phyloP scores from a whole-genome alignment of 2,113 vertebrate species.

The Sardina pilchardus region DNA sequence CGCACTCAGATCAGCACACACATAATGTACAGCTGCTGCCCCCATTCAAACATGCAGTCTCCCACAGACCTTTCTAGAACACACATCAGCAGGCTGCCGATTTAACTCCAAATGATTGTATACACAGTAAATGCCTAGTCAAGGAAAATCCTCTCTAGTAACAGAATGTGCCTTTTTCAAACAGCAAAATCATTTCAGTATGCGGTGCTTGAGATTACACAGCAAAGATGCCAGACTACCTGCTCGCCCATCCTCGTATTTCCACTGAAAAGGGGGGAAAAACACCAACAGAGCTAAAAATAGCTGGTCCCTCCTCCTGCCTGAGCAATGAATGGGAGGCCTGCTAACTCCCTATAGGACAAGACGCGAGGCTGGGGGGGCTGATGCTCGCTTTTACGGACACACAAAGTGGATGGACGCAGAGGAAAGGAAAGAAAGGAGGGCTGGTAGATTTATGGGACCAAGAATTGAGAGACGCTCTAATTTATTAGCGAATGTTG shows the following conservation, averaged over 20 bases:
- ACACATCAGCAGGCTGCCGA: background rate
- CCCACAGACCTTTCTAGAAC: background rate
- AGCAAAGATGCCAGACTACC: background rate
- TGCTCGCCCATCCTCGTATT: background rate
- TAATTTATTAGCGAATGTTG: background rate
- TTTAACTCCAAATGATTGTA: background rate
- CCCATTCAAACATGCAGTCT: background rate
- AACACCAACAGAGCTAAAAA: slow-evolving; percentile 12
- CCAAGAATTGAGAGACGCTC: background rate
- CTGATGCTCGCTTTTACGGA: slow-evolving; percentile 14
- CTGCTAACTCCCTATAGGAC: slow-evolving; percentile 1
- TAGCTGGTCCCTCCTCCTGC: slow-evolving; percentile 8
- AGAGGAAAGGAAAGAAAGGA: background rate
- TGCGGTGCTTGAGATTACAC: slow-evolving; percentile 4
- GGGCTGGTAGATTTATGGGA: background rate
- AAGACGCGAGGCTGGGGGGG: slow-evolving; percentile 7
- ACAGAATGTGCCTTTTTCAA: background rate
- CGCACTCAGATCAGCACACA: background rate
- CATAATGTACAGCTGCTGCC: background rate
- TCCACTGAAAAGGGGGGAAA: background rate
- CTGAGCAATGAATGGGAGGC: background rate
- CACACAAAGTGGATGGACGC: background rate
- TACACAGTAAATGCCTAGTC: background rate
- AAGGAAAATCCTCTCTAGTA: background rate
- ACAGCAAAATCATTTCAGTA: background rate